These are phyloP conservation scores for Mesoligia furuncula DNA, from an alignment of 2,888 invertebrate species.

Conservation along the genomic window DNA sequence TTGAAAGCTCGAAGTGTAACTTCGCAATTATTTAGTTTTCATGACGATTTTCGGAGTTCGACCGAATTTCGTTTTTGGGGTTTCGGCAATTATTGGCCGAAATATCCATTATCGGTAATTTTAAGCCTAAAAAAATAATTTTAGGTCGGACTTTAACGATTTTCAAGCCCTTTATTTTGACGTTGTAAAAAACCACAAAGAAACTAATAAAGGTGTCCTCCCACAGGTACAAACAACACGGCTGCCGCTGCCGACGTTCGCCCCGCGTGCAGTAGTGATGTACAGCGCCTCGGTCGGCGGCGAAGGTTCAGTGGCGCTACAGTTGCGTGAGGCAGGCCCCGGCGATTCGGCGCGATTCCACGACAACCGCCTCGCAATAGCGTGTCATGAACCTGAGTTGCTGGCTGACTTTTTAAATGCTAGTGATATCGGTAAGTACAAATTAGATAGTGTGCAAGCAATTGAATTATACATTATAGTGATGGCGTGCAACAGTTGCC, in stretches of 20 bases:
- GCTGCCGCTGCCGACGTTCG: constrained; percentile 88
- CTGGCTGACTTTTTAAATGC: constrained; percentile 93
- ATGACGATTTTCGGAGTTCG: too few species aligned
- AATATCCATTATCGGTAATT: too few species aligned
- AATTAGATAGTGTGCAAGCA: not conserved
- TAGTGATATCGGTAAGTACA: constrained; percentile 85
- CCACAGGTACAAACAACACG: constrained; percentile 86
- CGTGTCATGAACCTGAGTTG: constrained; percentile 94
- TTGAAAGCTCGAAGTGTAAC: not conserved
- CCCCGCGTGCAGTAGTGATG: constrained; percentile 92
- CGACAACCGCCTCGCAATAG: constrained; percentile 93
- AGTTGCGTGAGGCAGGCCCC: constrained; percentile 91
- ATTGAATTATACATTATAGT: not conserved
- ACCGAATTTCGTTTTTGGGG: too few species aligned
- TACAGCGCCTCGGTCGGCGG: constrained; percentile 93
- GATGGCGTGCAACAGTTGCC: not conserved
- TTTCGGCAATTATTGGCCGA: too few species aligned
- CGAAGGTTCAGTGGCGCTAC: constrained; percentile 90
- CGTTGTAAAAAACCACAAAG: not conserved
- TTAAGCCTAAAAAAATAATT: not conserved
- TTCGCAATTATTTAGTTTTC: too few species aligned
- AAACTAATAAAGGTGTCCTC: constrained; percentile 8
- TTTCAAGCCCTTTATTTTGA: too few species aligned
- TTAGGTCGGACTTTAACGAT: not conserved
- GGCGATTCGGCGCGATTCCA: constrained; percentile 84